Evolutionary conservation across 2,888 invertebrate genomes (phyloP), one percentile per base, ranked within the genome.

Genomic region (Phasia obesa): DNA sequence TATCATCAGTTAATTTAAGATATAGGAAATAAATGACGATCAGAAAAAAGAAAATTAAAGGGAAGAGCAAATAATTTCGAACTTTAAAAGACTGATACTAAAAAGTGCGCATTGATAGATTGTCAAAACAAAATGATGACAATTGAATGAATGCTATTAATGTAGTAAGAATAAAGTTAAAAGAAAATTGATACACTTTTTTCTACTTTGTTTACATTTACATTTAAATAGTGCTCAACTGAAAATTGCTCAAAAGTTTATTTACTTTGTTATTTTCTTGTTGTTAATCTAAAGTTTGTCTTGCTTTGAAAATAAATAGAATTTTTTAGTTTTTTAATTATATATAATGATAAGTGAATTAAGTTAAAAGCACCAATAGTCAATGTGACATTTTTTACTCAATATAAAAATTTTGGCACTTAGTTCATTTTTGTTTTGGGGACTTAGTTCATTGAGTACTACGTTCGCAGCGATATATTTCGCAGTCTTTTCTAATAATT

Each of bases 41-140:
- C 49, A 60, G 5, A 15, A 51, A 38, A 19, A 51, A 17, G 7
- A 49, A 38, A 7, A 13, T 17, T 4, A n/a, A 31, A 42, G 7
- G 49, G 9, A 59, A 35, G 11, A 4, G 13, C 38, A 67, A 19
- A 19, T 27, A 57, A 23, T 38, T 15, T 60, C 25, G 2, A 38
- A 59, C 59, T 47, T 59, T 35, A 71, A 71, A 35, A 49, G 49
- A 23, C 59, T 62, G 27, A 51, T 27, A 27, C 51, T n/a, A n/a
- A n/a, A 0, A 42, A 71, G 38, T 51, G 49, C 25, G 4, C 49
- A 49, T 59, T 71, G 49, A 38, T 19, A 60, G 60, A 25, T 15
- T 25, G 38, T 60, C 19, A 38, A 51, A 73, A 42, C 13, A 53
- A 21, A 19, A 42, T 53, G 25, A 42, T 25, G 31, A 53, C 51